These are phyloP conservation scores for Limenitis camilla DNA, from an alignment of 2,888 invertebrate species.

Conservation along the genomic window DNA sequence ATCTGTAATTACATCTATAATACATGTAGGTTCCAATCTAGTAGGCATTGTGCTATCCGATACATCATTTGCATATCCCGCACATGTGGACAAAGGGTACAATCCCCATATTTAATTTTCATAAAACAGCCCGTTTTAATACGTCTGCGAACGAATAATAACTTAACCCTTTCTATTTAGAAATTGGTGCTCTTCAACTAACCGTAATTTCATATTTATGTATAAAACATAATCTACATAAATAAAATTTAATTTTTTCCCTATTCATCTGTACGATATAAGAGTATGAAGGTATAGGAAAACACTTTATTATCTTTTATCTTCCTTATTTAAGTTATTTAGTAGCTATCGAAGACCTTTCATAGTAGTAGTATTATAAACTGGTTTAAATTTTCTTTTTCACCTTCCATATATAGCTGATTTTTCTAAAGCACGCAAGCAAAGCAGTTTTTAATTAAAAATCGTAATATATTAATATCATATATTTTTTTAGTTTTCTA, in stretches of 20 bases:
- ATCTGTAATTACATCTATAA: constrained; percentile 4
- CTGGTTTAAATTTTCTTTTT: too few species aligned
- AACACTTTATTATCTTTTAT: too few species aligned
- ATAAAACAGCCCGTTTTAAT: constrained; percentile 70
- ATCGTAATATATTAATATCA: too few species aligned
- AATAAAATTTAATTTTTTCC: background rate
- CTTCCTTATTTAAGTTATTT: too few species aligned
- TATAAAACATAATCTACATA: background rate
- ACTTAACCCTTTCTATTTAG: constrained; percentile 60
- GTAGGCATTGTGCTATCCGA: constrained; percentile 40
- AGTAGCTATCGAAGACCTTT: too few species aligned
- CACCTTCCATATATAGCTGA: too few species aligned
- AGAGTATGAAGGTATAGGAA: too few species aligned
- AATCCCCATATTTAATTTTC: constrained; percentile 70
- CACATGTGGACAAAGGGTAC: constrained; percentile 71
- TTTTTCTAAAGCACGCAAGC: too few species aligned
- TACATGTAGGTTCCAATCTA: constrained; percentile 12
- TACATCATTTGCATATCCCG: constrained; percentile 70
- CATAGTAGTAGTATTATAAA: too few species aligned
- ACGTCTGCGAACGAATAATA: constrained; percentile 63
- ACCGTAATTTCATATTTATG: constrained; percentile 33
- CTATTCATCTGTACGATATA: too few species aligned
- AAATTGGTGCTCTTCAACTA: constrained; percentile 49
- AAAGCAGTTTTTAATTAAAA: too few species aligned
- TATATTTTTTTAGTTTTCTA: too few species aligned